Base-by-base conservation (phyloP, 2,888 invertebrate species). In the Homarus gammarus region DNA sequence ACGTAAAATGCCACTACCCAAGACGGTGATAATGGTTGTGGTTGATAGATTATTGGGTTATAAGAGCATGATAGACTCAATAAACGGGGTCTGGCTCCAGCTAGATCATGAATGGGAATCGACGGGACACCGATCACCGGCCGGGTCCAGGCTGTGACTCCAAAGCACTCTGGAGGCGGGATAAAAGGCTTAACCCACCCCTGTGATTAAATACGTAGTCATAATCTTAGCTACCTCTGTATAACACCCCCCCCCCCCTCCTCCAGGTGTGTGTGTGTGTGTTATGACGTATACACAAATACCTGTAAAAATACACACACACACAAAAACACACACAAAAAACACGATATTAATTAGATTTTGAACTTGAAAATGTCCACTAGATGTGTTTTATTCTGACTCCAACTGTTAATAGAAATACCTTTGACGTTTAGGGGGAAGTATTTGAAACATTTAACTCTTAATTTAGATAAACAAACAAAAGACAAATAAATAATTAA, bases 31-130 rank as follows among this genome's bases (percentile, higher is more conserved):
- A 61, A 27, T 56, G 38, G 2, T 5, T 36, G 15, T 18, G 18
- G 22, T 12, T 5, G 49, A 0, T 8, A 36, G n/a, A 33, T 15
- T 1, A 15, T 3, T 10, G 33, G 27, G 31, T 8, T 31, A 40
- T 33, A 68, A 33, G 31, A 12, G 68, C 44, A 1, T 15, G n/a
- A 5, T 33, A 27, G 72, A 33, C 44, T 56, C 5, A 68, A 56
- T 79, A 86, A 86, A 70, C 79, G 86, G 86, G 86, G 78, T 56
- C 68, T 18, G 27, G 31, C n/a, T 61, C 79, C 36, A 72, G 78
- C 86, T 78, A 72, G 86, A 86, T 86, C 86, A 86, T 86, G 86
- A 86, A 86, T 86, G 86, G 79, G 86, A 79, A 86, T 79, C 86
- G 86, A 79, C 86, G 86, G 86, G 86, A 79, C 86, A 86, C 86